phyloP scores from a whole-genome alignment of 2,113 vertebrate genomes.

The Equus przewalskii region DNA sequence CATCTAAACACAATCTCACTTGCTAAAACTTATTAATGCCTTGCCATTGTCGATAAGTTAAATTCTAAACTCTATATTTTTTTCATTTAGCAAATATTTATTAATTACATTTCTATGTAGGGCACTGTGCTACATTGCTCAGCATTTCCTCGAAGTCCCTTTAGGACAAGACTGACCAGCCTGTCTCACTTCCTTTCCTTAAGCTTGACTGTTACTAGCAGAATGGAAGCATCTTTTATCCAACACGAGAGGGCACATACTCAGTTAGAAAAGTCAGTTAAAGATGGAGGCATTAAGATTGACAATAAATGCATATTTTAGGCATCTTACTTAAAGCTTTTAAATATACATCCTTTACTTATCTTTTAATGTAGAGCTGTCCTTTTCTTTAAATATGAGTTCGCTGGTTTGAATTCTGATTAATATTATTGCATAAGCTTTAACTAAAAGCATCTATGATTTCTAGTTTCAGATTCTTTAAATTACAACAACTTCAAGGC shows the following conservation, averaged over 20 bases:
- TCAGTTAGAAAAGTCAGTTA: background rate
- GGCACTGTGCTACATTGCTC: background rate
- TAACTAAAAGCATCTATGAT: background rate
- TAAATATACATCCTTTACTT: background rate
- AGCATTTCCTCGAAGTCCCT: background rate
- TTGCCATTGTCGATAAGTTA: background rate
- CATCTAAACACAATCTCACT: conserved; percentile 48
- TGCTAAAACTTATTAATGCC: conserved; percentile 4
- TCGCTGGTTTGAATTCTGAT: background rate
- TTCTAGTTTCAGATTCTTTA: background rate
- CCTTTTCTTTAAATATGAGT: background rate
- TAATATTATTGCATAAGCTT: background rate
- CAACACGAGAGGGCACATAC: background rate
- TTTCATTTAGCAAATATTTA: conserved; percentile 45
- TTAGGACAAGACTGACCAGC: background rate
- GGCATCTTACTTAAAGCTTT: background rate
- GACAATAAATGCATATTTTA: background rate
- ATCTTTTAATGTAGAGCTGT: background rate
- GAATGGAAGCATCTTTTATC: background rate
- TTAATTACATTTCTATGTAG: background rate
- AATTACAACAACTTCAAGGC: background rate
- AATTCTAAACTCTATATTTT: background rate
- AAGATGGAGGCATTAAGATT: background rate
- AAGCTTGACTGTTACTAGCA: background rate
- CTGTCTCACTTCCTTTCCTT: background rate